A percentile compares a stretch with the other conserved stretches of the same genome.
phyloP scores from a whole-genome alignment of 2,113 vertebrate genomes.

The Thalassoma bifasciatum region DNA sequence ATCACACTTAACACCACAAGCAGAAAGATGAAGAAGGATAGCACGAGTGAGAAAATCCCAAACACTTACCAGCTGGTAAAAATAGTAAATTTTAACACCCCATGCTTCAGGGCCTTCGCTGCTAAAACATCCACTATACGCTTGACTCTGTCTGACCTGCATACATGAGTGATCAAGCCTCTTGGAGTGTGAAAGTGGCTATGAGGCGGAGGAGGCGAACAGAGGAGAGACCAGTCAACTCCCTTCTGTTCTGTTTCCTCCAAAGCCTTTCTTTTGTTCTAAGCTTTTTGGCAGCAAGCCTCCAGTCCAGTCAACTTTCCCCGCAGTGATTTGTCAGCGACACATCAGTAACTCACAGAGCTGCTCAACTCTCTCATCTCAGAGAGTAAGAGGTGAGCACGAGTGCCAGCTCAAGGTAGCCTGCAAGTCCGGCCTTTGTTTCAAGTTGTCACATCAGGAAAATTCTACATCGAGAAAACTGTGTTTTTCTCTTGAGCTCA shows the following conservation, averaged over 20 bases:
- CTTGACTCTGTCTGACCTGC: conserved; percentile 61
- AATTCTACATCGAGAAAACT: conserved; percentile 16
- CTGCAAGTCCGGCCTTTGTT: conserved; percentile 35
- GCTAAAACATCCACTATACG: conserved; percentile 33
- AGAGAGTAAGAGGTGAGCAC: conserved; percentile 19
- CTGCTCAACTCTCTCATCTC: conserved; percentile 42
- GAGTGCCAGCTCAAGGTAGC: conserved; percentile 9
- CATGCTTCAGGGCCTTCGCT: conserved; percentile 10
- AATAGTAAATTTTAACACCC: conserved; percentile 8
- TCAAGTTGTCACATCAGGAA: conserved; percentile 40
- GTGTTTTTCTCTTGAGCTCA: not conserved
- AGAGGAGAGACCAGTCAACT: conserved; percentile 36
- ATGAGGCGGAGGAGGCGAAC: conserved; percentile 26
- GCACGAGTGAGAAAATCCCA: conserved; percentile 4
- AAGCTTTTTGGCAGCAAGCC: conserved; percentile 48
- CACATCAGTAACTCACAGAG: conserved; percentile 53
- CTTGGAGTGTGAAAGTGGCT: conserved; percentile 46
- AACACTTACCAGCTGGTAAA: conserved; percentile 23
- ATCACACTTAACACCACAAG: not conserved
- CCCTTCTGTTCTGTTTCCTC: conserved; percentile 51
- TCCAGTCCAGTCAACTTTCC: conserved; percentile 57
- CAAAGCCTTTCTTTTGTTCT: conserved; percentile 53
- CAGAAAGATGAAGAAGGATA: not conserved
- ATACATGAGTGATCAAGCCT: conserved; percentile 53
- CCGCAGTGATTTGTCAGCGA: conserved; percentile 66